Conservation (phyloP, 2,113 vertebrate species). For the Pluvialis apricaria region DNA sequence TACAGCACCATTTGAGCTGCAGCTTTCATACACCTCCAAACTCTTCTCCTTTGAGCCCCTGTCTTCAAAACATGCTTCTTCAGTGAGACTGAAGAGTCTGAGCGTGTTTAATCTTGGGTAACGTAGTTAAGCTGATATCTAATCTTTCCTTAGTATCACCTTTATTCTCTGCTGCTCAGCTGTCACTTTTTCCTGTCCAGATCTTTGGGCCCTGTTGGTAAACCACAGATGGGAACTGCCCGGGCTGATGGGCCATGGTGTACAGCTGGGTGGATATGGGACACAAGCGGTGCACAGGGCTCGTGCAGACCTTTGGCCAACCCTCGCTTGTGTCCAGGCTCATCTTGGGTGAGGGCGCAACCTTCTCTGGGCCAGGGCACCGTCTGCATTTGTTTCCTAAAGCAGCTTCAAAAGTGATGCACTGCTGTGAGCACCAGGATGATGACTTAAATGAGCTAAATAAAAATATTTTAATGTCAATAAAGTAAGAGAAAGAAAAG, state of each 20-base stretch:
- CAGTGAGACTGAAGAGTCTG: neutral
- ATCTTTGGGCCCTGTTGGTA: neutral
- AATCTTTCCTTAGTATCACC: neutral
- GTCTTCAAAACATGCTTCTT: neutral
- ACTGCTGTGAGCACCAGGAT: neutral
- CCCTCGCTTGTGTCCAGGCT: neutral
- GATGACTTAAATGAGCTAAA: neutral
- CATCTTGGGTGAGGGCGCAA: neutral
- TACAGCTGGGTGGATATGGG: neutral
- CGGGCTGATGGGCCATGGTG: fast-evolving
- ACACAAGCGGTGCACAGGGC: neutral
- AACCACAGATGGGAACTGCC: neutral
- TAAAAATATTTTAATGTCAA: neutral
- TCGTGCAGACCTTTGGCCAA: neutral
- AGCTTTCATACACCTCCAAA: neutral
- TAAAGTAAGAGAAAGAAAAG: neutral
- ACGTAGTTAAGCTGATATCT: neutral
- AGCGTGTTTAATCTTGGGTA: neutral
- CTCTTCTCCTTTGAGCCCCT: neutral
- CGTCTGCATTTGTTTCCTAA: neutral
- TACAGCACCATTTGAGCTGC: neutral
- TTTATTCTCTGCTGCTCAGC: neutral
- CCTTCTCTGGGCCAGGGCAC: neutral
- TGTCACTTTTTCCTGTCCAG: neutral
- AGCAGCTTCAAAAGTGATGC: neutral